Base-by-base conservation (phyloP, 2,113 vertebrate genomes). In the Chascanopsetta lugubris region DNA sequence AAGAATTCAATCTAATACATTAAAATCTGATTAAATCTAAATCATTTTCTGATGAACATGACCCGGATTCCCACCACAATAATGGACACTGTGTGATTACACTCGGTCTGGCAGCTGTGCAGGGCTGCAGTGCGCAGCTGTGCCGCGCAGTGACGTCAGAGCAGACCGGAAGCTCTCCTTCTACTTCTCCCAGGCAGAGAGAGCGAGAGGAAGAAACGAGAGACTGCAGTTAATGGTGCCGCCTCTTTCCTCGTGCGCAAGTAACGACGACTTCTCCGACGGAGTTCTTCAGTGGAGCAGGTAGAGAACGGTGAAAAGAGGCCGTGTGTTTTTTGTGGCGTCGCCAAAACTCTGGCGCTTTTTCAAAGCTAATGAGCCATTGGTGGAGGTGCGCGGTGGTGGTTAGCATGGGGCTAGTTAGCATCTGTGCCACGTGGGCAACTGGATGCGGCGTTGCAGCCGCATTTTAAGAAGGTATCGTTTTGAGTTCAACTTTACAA, bases 391-490 rank as follows among this genome's bases (percentile, higher is more conserved):
- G 3, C 5, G 5, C 15, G 34, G 13, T 1, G 25, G 7, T 4
- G 0, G 45, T 40, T 71, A 71, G 70, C 82, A 32, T 17, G 6
- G 3, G 43, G 75, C 80, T 60, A 73, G 51, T 53, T 79, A 75
- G 83, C 79, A 18, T 18, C 1, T 43, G n/a, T 0, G 50, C 84
- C 87, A 89, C 87, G 85, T 89, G 87, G 76, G 59, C 10, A 5
- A 8, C 25, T 40, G 3, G 48, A 36, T 9, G 6, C 2, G 3
- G 15, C 3, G 22, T 4, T 9, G 21, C 2, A 4, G 8, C 10
- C 32, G 4, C n/a, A 13, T 6, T 6, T 2, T 0, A 0, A 17
- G 0, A 0, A 2, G 2, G n/a, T 1, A 18, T 48, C 10, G n/a
- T 2, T 7, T 17, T 9, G 13, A 27, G 7, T n/a, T 7, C 8